These are phyloP conservation scores for Aelia acuminata DNA, from an alignment of 2,888 invertebrate genomes.

Conservation along the genomic window DNA sequence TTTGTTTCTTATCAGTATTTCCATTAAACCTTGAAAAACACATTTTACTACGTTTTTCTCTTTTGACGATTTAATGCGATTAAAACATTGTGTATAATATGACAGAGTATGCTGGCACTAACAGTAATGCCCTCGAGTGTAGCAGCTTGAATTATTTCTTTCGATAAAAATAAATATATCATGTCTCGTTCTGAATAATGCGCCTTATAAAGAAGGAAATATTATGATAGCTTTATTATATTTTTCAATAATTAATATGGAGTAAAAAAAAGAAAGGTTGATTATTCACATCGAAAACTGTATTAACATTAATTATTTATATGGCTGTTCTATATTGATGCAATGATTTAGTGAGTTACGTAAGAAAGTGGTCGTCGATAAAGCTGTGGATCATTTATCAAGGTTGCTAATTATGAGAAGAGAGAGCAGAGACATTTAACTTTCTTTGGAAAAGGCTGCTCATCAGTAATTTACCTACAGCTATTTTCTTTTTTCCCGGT, in stretches of 20 bases:
- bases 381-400: slow-evolving; percentile 16
- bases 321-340: not conserved
- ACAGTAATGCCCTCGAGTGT: no score
- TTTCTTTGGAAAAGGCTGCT: not conserved
- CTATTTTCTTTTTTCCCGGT: not conserved
- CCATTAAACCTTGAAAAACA: no score
- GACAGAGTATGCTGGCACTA: no score
- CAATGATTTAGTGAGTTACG: not conserved
- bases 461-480: not conserved
- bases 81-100: no score
- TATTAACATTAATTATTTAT: not conserved
- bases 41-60: no score
- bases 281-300: not conserved
- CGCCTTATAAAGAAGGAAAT: no score
- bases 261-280: not conserved
- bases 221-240: not conserved
- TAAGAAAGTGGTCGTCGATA: not conserved
- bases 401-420: slow-evolving; percentile 8
- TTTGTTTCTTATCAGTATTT: no score
- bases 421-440: not conserved
- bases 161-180: no score
- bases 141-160: no score
- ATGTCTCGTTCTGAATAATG: no score
- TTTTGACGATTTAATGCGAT: no score
- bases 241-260: not conserved